Evolutionary conservation across 2,888 invertebrate species (phyloP).

Genomic region (Epicampocera succincta): DNA sequence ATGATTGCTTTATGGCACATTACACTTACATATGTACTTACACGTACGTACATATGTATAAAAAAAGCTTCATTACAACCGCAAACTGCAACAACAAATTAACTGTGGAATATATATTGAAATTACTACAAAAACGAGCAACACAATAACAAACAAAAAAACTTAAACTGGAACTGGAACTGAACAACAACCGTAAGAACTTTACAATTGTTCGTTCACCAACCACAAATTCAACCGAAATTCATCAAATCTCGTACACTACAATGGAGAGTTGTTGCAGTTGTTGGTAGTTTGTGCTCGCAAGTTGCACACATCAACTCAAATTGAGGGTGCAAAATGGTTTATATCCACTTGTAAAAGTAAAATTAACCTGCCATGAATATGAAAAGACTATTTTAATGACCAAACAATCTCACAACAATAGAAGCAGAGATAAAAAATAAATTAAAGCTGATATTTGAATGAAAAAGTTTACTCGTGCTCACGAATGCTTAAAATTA

Average conservation of each 20-base stretch:
- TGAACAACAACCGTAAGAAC: slow-evolving; percentile 25
- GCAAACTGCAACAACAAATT: slow-evolving; percentile 49
- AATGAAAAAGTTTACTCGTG: no score
- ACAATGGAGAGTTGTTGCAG: not conserved
- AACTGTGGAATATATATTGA: slow-evolving; percentile 65
- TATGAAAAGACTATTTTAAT: not conserved
- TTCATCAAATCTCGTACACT: slow-evolving; percentile 22
- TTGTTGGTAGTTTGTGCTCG: no score
- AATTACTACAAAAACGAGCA: slow-evolving; percentile 40
- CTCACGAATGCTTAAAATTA: no score
- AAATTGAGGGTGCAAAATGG: not conserved
- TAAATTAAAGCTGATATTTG: no score
- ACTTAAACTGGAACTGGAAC: not conserved
- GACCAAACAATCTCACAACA: not conserved
- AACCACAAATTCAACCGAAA: slow-evolving; percentile 32
- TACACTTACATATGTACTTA: no score
- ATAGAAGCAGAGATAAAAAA: not conserved
- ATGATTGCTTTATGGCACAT: slow-evolving; percentile 1
- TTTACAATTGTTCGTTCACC: slow-evolving; percentile 35
- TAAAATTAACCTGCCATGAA: not conserved
- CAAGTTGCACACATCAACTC: not conserved
- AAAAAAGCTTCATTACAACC: slow-evolving; percentile 25
- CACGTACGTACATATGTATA: not conserved
- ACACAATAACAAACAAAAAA: not conserved
- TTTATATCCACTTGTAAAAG: no score